Evolutionary conservation across 2,888 invertebrate genomes (phyloP).

Genomic region (Pandemis corylana): DNA sequence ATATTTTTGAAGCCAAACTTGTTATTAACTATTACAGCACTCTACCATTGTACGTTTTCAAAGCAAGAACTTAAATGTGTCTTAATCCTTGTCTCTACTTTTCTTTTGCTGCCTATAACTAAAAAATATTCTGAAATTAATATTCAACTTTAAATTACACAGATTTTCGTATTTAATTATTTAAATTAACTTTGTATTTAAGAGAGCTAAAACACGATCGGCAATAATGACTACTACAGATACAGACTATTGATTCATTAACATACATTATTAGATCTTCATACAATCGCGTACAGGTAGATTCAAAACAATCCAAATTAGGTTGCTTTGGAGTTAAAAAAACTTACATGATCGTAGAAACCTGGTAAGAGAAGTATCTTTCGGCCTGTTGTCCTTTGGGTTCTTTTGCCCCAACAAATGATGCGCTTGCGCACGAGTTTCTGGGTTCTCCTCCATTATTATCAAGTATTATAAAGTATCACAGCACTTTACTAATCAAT

Average conservation of each 20-base stretch:
- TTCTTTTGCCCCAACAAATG: slow-evolving; percentile 74
- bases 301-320: background rate
- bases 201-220: too few relatives aligned
- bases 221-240: too few relatives aligned
- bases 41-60: background rate
- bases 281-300: background rate
- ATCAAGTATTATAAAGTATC: slow-evolving; percentile 16
- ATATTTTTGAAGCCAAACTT: background rate
- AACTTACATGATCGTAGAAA: slow-evolving; percentile 75
- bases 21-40: background rate
- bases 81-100: background rate
- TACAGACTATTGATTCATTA: too few relatives aligned
- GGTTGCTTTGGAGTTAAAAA: background rate
- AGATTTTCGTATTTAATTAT: too few relatives aligned
- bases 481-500: slow-evolving; percentile 15
- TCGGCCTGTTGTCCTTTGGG: slow-evolving; percentile 50
- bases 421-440: slow-evolving; percentile 70
- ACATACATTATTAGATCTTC: too few relatives aligned
- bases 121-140: background rate
- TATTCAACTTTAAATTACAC: background rate
- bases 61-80: background rate
- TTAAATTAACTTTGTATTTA: too few relatives aligned
- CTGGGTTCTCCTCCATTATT: slow-evolving; percentile 65
- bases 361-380: slow-evolving; percentile 68
- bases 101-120: background rate